Percentiles rank a stretch among this genome's conserved stretches.
Evolutionary conservation across 2,888 invertebrate species (phyloP).

Genomic region (Stenoptilia bipunctidactyla): DNA sequence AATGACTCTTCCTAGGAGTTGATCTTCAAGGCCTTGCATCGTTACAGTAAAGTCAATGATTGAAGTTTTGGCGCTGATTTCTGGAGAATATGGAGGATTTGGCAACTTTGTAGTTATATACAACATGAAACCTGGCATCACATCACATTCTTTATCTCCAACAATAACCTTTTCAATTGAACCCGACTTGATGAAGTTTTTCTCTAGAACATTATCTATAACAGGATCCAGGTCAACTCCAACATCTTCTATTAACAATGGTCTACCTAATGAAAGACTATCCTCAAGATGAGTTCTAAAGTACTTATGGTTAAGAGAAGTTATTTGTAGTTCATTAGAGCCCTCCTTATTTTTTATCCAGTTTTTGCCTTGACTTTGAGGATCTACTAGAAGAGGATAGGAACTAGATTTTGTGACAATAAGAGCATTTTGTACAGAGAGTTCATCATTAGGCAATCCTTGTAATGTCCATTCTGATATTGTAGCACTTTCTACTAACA

Average conservation of each 20-base stretch:
- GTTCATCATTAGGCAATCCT: slow-evolving; percentile 95
- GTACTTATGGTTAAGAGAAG: slow-evolving; percentile 96
- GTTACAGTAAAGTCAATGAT: slow-evolving; percentile 98
- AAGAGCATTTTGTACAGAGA: slow-evolving; percentile 96
- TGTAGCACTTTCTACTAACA: slow-evolving; percentile 93
- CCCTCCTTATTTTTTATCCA: slow-evolving; percentile 97
- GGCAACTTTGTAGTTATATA: slow-evolving; percentile 97
- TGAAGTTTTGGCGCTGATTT: slow-evolving; percentile 95
- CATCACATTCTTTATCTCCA: slow-evolving; percentile 97
- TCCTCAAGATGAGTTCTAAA: slow-evolving; percentile 94
- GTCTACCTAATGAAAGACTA: slow-evolving; percentile 86
- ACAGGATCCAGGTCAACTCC: slow-evolving; percentile 96
- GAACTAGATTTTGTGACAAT: slow-evolving; percentile 96
- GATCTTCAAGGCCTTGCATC: slow-evolving; percentile 96
- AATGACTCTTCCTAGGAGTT: slow-evolving; percentile 92
- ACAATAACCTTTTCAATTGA: slow-evolving; percentile 95
- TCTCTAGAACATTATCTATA: slow-evolving; percentile 95
- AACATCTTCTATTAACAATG: slow-evolving; percentile 94
- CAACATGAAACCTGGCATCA: slow-evolving; percentile 94
- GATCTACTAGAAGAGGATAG: slow-evolving; percentile 94
- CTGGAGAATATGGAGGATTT: slow-evolving; percentile 96
- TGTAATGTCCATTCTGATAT: slow-evolving; percentile 96
- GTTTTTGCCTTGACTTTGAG: slow-evolving; percentile 96
- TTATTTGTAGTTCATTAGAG: slow-evolving; percentile 91
- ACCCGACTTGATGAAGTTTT: slow-evolving; percentile 97